Evolutionary conservation across 2,888 invertebrate species (phyloP), one percentile per base, ranked within the genome.

Genomic region (Lomographa bimaculata): DNA sequence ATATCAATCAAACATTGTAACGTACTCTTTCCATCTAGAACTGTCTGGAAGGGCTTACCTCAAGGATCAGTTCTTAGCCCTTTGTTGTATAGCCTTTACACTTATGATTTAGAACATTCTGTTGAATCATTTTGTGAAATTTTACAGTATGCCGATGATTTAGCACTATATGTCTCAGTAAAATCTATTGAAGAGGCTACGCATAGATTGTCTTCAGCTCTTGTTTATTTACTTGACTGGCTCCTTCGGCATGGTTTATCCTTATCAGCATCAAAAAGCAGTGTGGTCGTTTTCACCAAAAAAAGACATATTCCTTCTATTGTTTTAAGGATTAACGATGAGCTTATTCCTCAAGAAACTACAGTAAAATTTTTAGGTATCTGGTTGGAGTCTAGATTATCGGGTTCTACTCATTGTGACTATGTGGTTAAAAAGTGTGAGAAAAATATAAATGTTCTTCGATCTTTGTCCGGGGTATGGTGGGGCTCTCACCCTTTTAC

Each of bases 141-240:
- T 0, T 20, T 62, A 2, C 60, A 59, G 26, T 60, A 59, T 34
- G 62, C 60, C 0, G 59, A 59, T 45, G 60, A 60, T 17, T 4
- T 57, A 3, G 41, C 39, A 1, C 19, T 57, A 0, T 61, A 55
- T 9, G n/a, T 32, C 0, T 7, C 30, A 2, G 9, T 3, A 3
- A 2, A 18, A 0, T 24, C 34, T 3, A 23, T 47, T 14, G 14
- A 28, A 4, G 17, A 30, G 0, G 10, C 23, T 9, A 1, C 7
- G 4, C 5, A 4, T 2, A 7, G 12, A 7, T 8, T 45, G 2
- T 29, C 30, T 8, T 5, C 12, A 3, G 28, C 50, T n/a, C 17
- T 55, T 0, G 0, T 5, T 0, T 29, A 32, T 26, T 19, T 55
- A 1, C 3, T 10, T 1, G 5, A 14, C 1, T 43, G 37, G 37